Conservation (phyloP, 2,113 vertebrate genomes). For the Dasyornis broadbenti region DNA sequence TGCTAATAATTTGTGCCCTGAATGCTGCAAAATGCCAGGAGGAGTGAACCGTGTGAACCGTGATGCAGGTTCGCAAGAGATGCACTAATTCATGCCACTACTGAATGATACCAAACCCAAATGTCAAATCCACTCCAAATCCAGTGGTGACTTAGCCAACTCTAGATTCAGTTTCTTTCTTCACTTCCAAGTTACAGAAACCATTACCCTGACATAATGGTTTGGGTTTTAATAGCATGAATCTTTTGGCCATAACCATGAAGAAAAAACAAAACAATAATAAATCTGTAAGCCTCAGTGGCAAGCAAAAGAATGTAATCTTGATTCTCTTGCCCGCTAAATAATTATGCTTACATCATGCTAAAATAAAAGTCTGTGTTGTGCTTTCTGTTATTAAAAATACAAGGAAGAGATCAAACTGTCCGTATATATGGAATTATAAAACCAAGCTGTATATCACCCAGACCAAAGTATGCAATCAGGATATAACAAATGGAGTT, state of each 20-base stretch:
- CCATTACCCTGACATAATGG: background rate
- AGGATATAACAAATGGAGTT: conserved; percentile 28
- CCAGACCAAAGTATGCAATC: conserved; percentile 50
- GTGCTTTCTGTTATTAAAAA: conserved; percentile 18
- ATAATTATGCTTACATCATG: conserved; percentile 17
- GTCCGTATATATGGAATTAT: background rate
- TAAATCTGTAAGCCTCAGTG: background rate
- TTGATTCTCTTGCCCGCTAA: background rate
- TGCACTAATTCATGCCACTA: background rate
- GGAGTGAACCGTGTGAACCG: background rate
- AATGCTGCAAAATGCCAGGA: background rate
- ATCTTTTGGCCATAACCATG: background rate
- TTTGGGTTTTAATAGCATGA: background rate
- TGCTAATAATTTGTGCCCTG: background rate
- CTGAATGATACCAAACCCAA: background rate
- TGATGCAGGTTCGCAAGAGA: background rate
- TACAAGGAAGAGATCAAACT: conserved; percentile 3
- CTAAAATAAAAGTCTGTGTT: background rate
- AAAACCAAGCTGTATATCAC: conserved; percentile 22
- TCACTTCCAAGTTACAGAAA: conserved; percentile 2
- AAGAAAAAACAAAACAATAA: background rate
- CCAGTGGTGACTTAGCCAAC: background rate
- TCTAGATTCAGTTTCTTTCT: background rate
- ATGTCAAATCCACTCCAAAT: background rate
- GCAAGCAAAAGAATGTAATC: background rate